Conservation (phyloP, 2,888 invertebrate species). For the Pyralis farinalis region DNA sequence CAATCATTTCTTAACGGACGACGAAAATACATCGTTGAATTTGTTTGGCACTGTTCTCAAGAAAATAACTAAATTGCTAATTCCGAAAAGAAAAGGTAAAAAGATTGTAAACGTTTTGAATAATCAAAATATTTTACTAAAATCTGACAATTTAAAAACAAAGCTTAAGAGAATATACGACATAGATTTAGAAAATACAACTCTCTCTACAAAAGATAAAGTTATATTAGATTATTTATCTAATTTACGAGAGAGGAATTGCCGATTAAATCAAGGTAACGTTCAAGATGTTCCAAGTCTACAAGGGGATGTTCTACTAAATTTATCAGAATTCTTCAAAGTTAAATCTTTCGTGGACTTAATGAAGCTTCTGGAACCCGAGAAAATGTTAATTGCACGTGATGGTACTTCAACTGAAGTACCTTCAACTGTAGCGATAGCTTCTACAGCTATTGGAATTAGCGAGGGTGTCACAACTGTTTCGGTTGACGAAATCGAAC, state of each 20-base stretch:
- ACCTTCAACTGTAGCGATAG: constrained; percentile 10
- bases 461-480: neutral
- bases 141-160: constrained; percentile 29
- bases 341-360: constrained; percentile 61
- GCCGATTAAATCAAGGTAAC: constrained; percentile 33
- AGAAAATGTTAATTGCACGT: constrained; percentile 10
- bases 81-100: constrained; percentile 43
- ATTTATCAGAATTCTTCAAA: constrained; percentile 62
- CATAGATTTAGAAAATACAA: constrained; percentile 35
- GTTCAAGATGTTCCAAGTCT: constrained; percentile 26
- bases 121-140: constrained; percentile 31
- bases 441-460: constrained; percentile 5
- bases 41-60: constrained; percentile 52
- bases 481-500: neutral
- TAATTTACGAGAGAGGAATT: constrained; percentile 48
- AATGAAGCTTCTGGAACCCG: constrained; percentile 37
- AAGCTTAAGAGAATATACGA: constrained; percentile 38
- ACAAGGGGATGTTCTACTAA: constrained; percentile 55
- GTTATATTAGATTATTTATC: constrained; percentile 56
- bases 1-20: constrained; percentile 20
- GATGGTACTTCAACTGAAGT: constrained; percentile 6
- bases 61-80: constrained; percentile 55
- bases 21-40: constrained; percentile 39
- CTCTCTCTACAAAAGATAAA: constrained; percentile 56
- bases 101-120: constrained; percentile 35